Conservation (phyloP, 2,113 vertebrate species). For the Oostethus manadensis region DNA sequence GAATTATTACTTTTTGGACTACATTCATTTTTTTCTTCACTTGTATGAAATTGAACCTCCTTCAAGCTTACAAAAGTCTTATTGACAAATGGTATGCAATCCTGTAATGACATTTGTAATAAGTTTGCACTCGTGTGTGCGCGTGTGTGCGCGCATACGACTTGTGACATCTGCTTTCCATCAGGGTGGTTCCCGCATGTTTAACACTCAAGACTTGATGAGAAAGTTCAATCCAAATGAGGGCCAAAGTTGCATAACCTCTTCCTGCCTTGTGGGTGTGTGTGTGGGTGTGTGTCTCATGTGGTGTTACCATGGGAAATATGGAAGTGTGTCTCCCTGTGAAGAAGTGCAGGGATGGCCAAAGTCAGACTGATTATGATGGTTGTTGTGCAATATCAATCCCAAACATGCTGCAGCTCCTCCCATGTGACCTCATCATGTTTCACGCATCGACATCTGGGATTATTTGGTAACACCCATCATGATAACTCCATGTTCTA, state of each 20-base stretch:
- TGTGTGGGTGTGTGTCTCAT: not conserved
- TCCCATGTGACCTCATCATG: slow-evolving; percentile 3
- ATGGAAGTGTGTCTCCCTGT: slow-evolving; percentile 14
- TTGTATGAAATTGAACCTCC: not conserved
- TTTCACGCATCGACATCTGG: not conserved
- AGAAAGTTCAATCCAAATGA: slow-evolving; percentile 13
- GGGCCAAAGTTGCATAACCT: slow-evolving; percentile 20
- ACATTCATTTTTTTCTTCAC: not conserved
- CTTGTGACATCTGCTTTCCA: slow-evolving; percentile 19
- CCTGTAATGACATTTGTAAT: not conserved
- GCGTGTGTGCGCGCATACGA: not conserved
- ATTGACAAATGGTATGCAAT: not conserved
- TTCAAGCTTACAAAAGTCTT: not conserved
- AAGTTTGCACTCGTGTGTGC: not conserved
- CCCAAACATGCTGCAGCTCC: slow-evolving; percentile 1
- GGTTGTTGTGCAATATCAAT: slow-evolving; percentile 13
- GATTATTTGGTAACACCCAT: slow-evolving; percentile 9
- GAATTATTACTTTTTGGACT: too few species aligned
- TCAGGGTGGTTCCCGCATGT: slow-evolving; percentile 5
- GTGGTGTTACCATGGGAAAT: slow-evolving; percentile 20
- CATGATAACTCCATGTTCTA: not conserved
- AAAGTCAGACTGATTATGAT: too few species aligned
- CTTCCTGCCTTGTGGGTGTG: not conserved
- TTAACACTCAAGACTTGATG: slow-evolving; percentile 4
- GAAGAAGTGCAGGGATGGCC: not conserved